These are phyloP conservation scores for Neodiprion fabricii DNA, from an alignment of 1,140 invertebrate genomes.

Conservation along the genomic window DNA sequence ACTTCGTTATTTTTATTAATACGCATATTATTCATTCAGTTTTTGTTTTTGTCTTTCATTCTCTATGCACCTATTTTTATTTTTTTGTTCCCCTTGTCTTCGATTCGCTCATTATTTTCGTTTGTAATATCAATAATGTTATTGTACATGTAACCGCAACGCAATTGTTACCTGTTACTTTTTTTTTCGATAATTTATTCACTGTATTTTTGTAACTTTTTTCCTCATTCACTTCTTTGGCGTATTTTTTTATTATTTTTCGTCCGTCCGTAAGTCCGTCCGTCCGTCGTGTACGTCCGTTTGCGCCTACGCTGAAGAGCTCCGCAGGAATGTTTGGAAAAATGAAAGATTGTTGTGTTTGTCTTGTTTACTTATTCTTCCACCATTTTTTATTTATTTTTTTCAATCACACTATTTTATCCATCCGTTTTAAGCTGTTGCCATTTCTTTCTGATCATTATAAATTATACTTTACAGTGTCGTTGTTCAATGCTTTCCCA, in stretches of 20 bases:
- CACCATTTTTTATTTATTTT: not conserved
- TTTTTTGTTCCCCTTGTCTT: not conserved
- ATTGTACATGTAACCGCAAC: not conserved
- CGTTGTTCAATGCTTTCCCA: not conserved
- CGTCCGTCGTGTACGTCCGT: conserved; percentile 6
- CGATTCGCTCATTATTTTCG: not conserved
- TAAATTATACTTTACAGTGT: not conserved
- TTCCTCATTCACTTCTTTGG: not conserved
- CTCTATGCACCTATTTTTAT: too few relatives aligned
- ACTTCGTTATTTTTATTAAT: too few relatives aligned
- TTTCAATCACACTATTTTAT: not conserved
- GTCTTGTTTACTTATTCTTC: too few relatives aligned
- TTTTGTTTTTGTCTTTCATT: too few relatives aligned
- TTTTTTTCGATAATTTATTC: not conserved
- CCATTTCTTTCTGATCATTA: not conserved
- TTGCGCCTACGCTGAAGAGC: not conserved
- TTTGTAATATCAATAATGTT: not conserved
- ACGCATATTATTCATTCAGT: too few relatives aligned
- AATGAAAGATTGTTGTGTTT: too few relatives aligned
- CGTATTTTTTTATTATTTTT: not conserved
- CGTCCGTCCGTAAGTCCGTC: conserved; percentile 5
- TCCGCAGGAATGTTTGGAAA: too few relatives aligned
- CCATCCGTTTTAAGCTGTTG: not conserved
- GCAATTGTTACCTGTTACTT: not conserved
- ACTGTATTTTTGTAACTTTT: not conserved